Conservation (phyloP, 2,888 invertebrate species). For the Terebella lapidaria region DNA sequence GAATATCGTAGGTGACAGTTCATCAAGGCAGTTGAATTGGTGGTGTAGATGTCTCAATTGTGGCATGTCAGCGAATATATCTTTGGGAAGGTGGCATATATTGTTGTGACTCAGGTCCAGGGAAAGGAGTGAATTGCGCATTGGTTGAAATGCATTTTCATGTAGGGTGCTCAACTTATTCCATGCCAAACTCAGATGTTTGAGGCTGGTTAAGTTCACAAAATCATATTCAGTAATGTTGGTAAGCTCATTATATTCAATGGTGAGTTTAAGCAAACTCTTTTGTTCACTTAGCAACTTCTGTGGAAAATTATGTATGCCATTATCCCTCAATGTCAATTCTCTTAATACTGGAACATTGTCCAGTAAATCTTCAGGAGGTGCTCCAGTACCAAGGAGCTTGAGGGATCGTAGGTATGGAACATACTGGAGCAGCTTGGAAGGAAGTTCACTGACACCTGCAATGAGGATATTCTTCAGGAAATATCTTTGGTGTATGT, state of each 20-base stretch:
- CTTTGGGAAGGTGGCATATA: not conserved
- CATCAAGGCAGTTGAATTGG: not conserved
- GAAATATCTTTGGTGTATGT: not conserved
- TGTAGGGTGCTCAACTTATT: not conserved
- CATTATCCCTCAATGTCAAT: not conserved
- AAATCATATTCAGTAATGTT: not conserved
- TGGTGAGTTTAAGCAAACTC: not conserved
- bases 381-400: not conserved
- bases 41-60: not conserved
- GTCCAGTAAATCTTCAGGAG: not conserved
- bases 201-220: not conserved
- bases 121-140: not conserved
- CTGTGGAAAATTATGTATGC: not conserved
- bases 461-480: not conserved
- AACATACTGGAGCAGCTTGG: not conserved
- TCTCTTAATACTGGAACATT: not conserved
- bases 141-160: not conserved
- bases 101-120: not conserved
- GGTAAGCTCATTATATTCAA: not conserved
- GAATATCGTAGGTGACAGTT: not conserved
- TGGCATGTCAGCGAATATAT: not conserved
- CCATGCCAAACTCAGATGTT: not conserved
- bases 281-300: not conserved
- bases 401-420: not conserved
- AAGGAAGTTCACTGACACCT: not conserved